Base-by-base conservation (phyloP, 2,888 invertebrate species). In the Fragum whitleyi region DNA sequence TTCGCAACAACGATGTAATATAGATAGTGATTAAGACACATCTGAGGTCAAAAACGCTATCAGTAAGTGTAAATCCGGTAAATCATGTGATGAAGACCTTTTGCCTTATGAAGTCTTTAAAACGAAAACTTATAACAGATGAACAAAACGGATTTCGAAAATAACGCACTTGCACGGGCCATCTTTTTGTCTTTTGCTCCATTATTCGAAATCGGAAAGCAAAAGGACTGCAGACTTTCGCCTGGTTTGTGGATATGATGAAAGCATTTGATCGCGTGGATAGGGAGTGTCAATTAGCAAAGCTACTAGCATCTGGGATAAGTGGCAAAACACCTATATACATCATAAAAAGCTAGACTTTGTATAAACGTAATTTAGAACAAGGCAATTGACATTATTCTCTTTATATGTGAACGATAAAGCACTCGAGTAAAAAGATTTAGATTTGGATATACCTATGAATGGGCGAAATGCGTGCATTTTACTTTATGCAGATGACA, bases 401-500 rank as follows among this genome's bases (percentile, higher is more conserved):
- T 61, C 61, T 11, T n/a, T 61, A 19, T 61, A 61, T 29, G 32
- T 61, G 7, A 61, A 29, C 26, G 61, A 61, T 16, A 29, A 29
- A 11, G 61, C 32, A 11, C 21, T 61, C 26, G 61, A 61, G n/a
- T 29, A 29, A 16, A 61, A 61, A 28, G 29, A 1, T 61, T 19
- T 61, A n/a, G 28, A 61, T 16, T 28, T 28, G 19, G 61, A 29
- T 9, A 59, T 29, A 29, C 61, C 61, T 26, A 19, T 61, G 14
- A 28, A 29, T 29, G 32, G 26, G 7, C 29, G 29, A 61, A 28
- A 61, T 6, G 26, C 26, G 6, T 61, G 29, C 14, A 61, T 29
- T 11, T 29, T 61, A 29, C 28, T 61, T 23, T 61, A 61, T 29
- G 61, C 61, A n/a, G n/a, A n/a, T n/a, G n/a, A n/a, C n/a, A n/a